phyloP scores from a whole-genome alignment of 2,888 invertebrate species.

The Hypolimnas misippus region DNA sequence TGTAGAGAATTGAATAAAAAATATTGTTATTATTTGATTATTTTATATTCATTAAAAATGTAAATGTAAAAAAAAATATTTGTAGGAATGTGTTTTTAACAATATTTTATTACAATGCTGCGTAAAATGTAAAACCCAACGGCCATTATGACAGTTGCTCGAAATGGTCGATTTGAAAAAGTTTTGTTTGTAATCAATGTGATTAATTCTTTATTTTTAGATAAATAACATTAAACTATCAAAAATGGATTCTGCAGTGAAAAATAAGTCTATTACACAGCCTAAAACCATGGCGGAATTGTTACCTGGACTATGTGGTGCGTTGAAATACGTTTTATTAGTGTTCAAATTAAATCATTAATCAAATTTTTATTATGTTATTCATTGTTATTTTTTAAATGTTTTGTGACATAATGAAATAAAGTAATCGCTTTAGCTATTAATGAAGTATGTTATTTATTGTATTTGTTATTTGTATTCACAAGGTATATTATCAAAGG shows the following conservation, averaged over 20 bases:
- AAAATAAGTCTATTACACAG: slow-evolving; percentile 47
- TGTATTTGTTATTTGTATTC: background rate
- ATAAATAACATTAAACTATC: slow-evolving; percentile 46
- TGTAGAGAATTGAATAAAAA: too few relatives aligned
- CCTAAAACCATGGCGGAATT: slow-evolving; percentile 68
- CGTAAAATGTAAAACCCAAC: slow-evolving; percentile 25
- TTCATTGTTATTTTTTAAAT: too few relatives aligned
- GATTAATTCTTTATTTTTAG: background rate
- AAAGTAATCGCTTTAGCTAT: too few relatives aligned
- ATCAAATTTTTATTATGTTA: background rate
- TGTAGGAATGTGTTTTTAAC: too few relatives aligned
- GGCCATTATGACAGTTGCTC: slow-evolving; percentile 34
- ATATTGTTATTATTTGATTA: too few relatives aligned
- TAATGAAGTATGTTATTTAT: background rate
- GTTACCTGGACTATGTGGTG: slow-evolving; percentile 63
- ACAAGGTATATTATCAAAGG: slow-evolving; percentile 62
- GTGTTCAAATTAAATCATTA: background rate
- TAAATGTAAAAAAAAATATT: too few relatives aligned
- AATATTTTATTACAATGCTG: too few relatives aligned
- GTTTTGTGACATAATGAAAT: too few relatives aligned
- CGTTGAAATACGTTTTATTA: slow-evolving; percentile 32
- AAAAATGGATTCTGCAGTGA: slow-evolving; percentile 52
- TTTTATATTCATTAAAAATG: too few relatives aligned
- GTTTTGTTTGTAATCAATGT: slow-evolving; percentile 32
- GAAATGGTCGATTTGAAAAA: slow-evolving; percentile 31